Conservation (phyloP, 2,113 vertebrate genomes). For the Aspiorhynchus laticeps region DNA sequence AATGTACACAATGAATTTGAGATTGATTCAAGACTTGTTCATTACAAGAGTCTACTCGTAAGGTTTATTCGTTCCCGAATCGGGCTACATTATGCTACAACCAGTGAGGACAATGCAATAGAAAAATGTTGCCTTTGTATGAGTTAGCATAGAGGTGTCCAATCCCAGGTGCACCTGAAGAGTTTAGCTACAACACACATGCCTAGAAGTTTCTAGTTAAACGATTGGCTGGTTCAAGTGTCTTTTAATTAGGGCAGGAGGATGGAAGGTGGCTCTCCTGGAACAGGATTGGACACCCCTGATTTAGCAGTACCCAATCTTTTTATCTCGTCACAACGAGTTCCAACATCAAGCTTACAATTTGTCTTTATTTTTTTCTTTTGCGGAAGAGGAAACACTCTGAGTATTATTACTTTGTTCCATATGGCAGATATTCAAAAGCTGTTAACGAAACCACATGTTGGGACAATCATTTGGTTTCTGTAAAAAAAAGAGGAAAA, state of each 20-base stretch:
- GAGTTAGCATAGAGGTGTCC: neutral
- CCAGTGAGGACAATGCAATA: neutral
- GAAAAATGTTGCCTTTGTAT: neutral
- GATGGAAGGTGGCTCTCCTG: neutral
- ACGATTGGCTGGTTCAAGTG: neutral
- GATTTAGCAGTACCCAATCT: neutral
- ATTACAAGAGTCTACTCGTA: neutral
- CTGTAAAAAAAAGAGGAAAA: neutral
- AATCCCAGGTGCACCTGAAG: neutral
- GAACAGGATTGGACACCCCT: neutral
- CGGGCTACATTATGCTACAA: neutral
- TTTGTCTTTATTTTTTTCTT: slow-evolving; percentile 3
- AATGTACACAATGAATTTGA: neutral
- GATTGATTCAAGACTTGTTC: neutral
- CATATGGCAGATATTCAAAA: neutral
- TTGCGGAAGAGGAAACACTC: neutral
- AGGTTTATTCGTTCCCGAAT: neutral
- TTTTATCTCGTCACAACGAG: neutral
- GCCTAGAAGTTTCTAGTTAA: neutral
- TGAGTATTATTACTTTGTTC: neutral
- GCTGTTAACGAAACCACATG: neutral
- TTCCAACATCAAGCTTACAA: neutral
- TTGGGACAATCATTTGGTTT: neutral
- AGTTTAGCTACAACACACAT: neutral
- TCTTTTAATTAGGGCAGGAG: neutral